Base-by-base conservation (phyloP, 23 tunicate species). In the Diplosoma virens region DNA sequence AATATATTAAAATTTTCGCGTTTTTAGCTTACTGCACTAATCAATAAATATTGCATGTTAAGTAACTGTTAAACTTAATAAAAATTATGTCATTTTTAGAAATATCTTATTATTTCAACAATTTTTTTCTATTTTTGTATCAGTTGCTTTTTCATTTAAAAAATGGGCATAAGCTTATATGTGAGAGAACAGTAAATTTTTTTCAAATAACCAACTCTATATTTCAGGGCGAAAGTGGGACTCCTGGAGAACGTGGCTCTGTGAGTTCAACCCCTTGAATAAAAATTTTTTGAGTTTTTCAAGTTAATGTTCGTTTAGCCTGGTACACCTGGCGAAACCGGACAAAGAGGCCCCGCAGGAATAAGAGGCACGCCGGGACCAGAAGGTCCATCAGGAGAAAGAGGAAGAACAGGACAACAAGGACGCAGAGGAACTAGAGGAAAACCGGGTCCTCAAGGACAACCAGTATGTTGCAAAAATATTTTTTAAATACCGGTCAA, bases 211-310 rank as follows among this genome's bases (percentile, higher is more conserved):
- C n/a, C n/a, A 14, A 17, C 23, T 2, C 30, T 27, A 24, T 34
- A 3, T 33, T 74, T 73, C 67, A 82, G 83, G 97, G 97, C 0
- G 84, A 86, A 23, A 50, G 32, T 58, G 97, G 97, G 1, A 59
- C 69, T 30, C 97, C 92, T 54, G 97, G 97, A 55, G 97, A 92
- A 68, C 90, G 92, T 41, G 97, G 97, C 67, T 88, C 97, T n/a
- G 97, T 92, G 58, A 67, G 87, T 75, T 41, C 27, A 9, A 16
- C 14, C 52, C 11, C 52, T 45, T 45, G 11, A 9, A 9, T 9
- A 45, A 45, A 11, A 45, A 45, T 9, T 45, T 45, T 11, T 16
- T 45, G 11, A 9, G 14, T 45, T 45, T 45, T 16, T 45, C 11
- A 45, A 45, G 16, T 45, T 11, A 9, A 9, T 45, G 11, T n/a